Percentiles rank a stretch among this genome's conserved stretches.
phyloP scores from a whole-genome alignment of 2,797 vertebrate species.

The Epinephelus coioides region DNA sequence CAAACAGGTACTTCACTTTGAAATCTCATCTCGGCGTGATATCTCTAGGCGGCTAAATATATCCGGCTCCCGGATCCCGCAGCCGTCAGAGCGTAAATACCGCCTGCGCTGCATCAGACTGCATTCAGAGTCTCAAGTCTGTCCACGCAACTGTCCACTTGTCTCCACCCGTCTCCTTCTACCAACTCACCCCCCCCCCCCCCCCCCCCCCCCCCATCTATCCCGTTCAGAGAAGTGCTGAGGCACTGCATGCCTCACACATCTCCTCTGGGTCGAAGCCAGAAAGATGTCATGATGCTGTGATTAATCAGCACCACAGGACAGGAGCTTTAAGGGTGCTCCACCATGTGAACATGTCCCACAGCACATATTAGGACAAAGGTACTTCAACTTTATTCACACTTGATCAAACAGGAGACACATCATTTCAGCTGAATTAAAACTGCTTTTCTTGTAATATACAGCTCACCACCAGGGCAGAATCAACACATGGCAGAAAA shows the following conservation, averaged over 20 bases:
- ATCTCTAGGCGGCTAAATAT: slow-evolving; percentile 84
- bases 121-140: slow-evolving; percentile 75
- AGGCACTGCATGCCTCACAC: slow-evolving; percentile 76
- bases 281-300: slow-evolving; percentile 74
- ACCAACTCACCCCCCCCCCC: slow-evolving; percentile 13
- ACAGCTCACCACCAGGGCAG: neutral
- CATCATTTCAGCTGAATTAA: slow-evolving; percentile 4
- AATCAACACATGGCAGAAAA: neutral
- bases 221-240: slow-evolving; percentile 75
- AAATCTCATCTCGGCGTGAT: slow-evolving; percentile 84
- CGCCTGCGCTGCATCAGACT: slow-evolving; percentile 65
- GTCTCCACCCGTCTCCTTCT: slow-evolving; percentile 70
- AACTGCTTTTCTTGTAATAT: slow-evolving; percentile 21
- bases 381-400: slow-evolving; percentile 48
- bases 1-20: slow-evolving; percentile 87
- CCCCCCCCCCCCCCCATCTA: slow-evolving; percentile 22
- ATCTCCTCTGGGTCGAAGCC: slow-evolving; percentile 70
- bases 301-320: slow-evolving; percentile 74
- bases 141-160: slow-evolving; percentile 79
- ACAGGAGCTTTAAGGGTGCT: slow-evolving; percentile 53
- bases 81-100: slow-evolving; percentile 82
- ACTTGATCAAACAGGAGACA: neutral
- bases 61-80: slow-evolving; percentile 77
- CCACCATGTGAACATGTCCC: slow-evolving; percentile 63
- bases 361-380: slow-evolving; percentile 56